Evolutionary conservation across 2,113 vertebrate genomes (phyloP), one percentile per base, ranked within the genome.

Genomic region (Ptychochromis oligacanthus): DNA sequence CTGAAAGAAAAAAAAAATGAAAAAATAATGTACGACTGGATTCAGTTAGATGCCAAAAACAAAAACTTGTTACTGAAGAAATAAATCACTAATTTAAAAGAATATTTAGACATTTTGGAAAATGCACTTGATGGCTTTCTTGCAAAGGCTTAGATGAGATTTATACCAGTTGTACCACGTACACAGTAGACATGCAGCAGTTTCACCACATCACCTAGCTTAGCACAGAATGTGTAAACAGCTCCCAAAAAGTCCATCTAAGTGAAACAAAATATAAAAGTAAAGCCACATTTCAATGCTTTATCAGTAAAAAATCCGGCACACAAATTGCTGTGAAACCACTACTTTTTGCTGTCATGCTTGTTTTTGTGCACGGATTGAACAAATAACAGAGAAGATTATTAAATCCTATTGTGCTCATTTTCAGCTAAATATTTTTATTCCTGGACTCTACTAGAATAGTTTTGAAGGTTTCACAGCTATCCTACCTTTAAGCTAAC

Each of bases 181-280:
- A 54, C 67, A 34, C 46, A 2, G 2, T 54, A 72, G 54, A 72
- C 65, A 52, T 52, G 4, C 5, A 56, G 28, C 40, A 15, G 1
- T 54, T 82, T 79, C 72, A 34, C 85, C 59, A 2, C 28, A 79
- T 77, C 56, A 7, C 72, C 57, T 75, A 81, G 75, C 62, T 74
- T 72, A 60, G 76, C 54, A 79, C 64, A 54, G 17, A 46, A 46
- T 36, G 15, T 13, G 38, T 36, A 38, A 79, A 38, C 12, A 0
- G 0, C 20, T 79, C 34, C 36, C 0, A 14, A 55, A 74, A 70
- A 28, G 24, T 28, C 43, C 24, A 70, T 70, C 9, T 10, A 49
- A 70, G 20, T 49, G 2, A 49, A 70, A 31, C 65, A 31, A 70
- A 52, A 54, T 18, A 0, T n/a, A 31, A 34, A 28, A 3, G 49